Percentiles rank a stretch among this genome's conserved stretches.
Evolutionary conservation across 2,797 vertebrate genomes (phyloP).

Genomic region (Gymnodraco acuticeps): DNA sequence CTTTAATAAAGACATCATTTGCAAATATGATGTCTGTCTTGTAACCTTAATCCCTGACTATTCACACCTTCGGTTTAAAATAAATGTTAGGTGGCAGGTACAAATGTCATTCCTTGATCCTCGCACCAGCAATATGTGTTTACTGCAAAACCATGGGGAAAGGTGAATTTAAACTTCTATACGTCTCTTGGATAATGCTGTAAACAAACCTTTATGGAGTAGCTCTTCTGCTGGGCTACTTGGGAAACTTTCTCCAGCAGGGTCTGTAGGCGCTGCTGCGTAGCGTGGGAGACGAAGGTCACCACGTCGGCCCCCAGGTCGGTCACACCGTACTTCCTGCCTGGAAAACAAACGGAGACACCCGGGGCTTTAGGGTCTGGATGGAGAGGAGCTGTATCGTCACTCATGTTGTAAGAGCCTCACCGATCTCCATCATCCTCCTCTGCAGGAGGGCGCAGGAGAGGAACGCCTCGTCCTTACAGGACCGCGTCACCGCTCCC

Average conservation of each 20-base stretch:
- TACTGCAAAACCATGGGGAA: background rate
- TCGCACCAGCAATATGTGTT: too few relatives aligned
- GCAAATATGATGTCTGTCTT: too few relatives aligned
- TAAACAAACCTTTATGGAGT: constrained; percentile 91
- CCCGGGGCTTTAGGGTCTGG: background rate
- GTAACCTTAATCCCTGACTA: too few relatives aligned
- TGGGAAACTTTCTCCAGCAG: constrained; percentile 94
- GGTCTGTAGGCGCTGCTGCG: constrained; percentile 93
- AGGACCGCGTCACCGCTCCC: constrained; percentile 92
- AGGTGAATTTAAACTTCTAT: background rate
- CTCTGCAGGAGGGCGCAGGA: constrained; percentile 89
- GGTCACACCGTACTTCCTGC: constrained; percentile 91
- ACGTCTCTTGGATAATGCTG: background rate
- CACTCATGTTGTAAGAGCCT: background rate
- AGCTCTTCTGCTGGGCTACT: constrained; percentile 94
- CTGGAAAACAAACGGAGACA: constrained; percentile 73
- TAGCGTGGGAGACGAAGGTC: constrained; percentile 93
- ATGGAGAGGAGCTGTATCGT: too few relatives aligned
- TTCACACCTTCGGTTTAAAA: too few relatives aligned
- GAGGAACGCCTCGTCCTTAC: constrained; percentile 96
- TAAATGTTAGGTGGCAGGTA: too few relatives aligned
- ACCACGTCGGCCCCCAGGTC: constrained; percentile 94
- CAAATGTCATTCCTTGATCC: too few relatives aligned
- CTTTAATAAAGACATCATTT: too few relatives aligned
- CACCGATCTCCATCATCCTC: constrained; percentile 95